These are phyloP conservation scores for Catocala fraxini DNA, from an alignment of 2,888 invertebrate species.

Conservation along the genomic window DNA sequence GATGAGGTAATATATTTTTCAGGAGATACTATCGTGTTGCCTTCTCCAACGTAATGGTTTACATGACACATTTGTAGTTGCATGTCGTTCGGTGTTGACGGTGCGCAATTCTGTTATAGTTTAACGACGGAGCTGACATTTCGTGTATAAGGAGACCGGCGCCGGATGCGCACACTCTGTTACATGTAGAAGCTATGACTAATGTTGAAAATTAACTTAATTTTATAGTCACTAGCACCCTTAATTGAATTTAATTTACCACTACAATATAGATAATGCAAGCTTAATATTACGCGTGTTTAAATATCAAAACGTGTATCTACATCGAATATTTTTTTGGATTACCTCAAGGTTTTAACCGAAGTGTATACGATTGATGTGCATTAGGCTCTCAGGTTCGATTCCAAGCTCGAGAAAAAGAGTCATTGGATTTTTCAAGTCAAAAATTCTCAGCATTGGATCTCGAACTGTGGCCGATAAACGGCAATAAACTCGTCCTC, in stretches of 20 bases:
- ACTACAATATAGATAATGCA: too few species aligned
- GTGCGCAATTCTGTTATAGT: slow-evolving; percentile 63
- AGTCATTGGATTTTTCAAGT: too few species aligned
- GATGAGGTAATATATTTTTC: not conserved
- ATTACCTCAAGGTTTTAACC: too few species aligned
- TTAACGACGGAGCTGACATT: slow-evolving; percentile 76
- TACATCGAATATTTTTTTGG: too few species aligned
- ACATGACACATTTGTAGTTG: slow-evolving; percentile 45
- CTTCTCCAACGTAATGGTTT: slow-evolving; percentile 22
- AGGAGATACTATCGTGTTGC: slow-evolving; percentile 9
- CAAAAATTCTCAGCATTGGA: too few species aligned
- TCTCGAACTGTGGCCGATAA: too few species aligned
- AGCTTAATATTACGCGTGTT: too few species aligned
- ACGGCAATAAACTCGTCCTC: too few species aligned
- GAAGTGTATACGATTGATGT: too few species aligned
- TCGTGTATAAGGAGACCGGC: slow-evolving; percentile 70
- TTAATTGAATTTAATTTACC: not conserved
- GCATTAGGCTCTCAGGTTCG: too few species aligned
- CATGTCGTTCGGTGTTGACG: slow-evolving; percentile 44
- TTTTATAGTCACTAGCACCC: not conserved
- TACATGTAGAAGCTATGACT: slow-evolving; percentile 9
- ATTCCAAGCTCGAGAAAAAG: too few species aligned
- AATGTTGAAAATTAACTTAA: slow-evolving; percentile 5
- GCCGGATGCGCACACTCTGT: slow-evolving; percentile 59
- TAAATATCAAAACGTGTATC: too few species aligned